Conservation (phyloP, 1,140 invertebrate genomes). For the Bombus vancouverensis region DNA sequence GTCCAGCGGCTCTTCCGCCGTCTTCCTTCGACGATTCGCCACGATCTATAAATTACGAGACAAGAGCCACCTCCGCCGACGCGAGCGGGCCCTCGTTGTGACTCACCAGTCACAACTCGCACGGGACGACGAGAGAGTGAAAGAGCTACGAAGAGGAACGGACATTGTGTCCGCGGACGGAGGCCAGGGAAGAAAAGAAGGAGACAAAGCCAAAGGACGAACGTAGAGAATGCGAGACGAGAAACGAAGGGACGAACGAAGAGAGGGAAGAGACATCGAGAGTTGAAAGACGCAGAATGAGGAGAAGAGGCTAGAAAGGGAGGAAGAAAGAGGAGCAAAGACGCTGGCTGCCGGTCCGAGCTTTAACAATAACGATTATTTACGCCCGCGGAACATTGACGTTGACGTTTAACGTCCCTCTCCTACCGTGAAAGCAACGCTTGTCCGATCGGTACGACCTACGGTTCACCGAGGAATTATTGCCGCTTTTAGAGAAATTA, state of each 20-base stretch:
- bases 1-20: slow-evolving; percentile 48
- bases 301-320: no score
- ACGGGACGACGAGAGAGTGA: slow-evolving; percentile 41
- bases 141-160: slow-evolving; percentile 33
- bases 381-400: slow-evolving; percentile 74
- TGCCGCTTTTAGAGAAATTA: slow-evolving; percentile 57
- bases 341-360: slow-evolving; percentile 46
- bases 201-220: no score
- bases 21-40: slow-evolving; percentile 70
- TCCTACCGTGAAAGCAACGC: slow-evolving; percentile 63
- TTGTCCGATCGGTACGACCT: slow-evolving; percentile 51
- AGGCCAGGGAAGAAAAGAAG: background rate
- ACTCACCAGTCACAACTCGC: slow-evolving; percentile 61
- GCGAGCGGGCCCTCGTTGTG: slow-evolving; percentile 62
- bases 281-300: background rate
- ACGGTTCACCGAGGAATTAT: slow-evolving; percentile 49
- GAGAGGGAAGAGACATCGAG: background rate
- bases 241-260: background rate
- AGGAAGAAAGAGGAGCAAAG: slow-evolving; percentile 31
- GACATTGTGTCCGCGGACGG: slow-evolving; percentile 16
- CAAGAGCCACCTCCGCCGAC: slow-evolving; percentile 72
- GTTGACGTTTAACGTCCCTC: slow-evolving; percentile 79
- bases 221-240: background rate
- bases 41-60: slow-evolving; percentile 80
- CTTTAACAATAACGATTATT: slow-evolving; percentile 81